Evolutionary conservation across 2,113 vertebrate species (phyloP), one percentile per base, ranked within the genome.

Genomic region (Pomatorhinus ruficollis): DNA sequence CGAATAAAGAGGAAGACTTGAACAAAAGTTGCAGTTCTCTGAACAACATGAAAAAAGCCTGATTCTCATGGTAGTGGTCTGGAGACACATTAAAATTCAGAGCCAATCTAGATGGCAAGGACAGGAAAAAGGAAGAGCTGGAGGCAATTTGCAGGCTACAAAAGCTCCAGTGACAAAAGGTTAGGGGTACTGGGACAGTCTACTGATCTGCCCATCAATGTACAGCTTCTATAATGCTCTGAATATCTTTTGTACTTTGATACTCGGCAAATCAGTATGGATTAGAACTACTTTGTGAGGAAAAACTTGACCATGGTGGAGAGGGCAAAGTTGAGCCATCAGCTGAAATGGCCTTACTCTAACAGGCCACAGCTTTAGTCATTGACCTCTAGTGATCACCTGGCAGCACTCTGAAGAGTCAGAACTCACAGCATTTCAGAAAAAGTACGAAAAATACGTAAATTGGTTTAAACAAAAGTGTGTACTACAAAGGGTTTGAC

Each of bases 211-310:
- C 31, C 33, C 19, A 81, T 61, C 90, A 44, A 68, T 2, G 37
- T 65, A 93, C 56, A 94, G 66, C 45, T 94, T 90, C 82, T 75
- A 20, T 35, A 61, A 88, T 92, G 57, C 40, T 95, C 70, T 72
- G 37, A 85, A 80, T 95, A 37, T 44, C 49, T 87, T 80, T 83
- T 35, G 45, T 76, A 82, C 61, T 93, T 89, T 57, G 79, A 93
- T 69, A 80, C 37, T 76, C n/a, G 85, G 40, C 35, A 90, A 79
- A 52, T 7, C 66, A 72, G 25, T 13, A 30, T 45, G 31, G 63
- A 92, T 64, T 83, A 85, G 57, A 83, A 80, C 27, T 60, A 18
- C 57, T 81, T 40, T 47, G 13, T 50, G 23, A 27, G 21, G 39
- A 30, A 63, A 90, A 83, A 74, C 10, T 42, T 42, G 24, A 64